Conservation (phyloP, 2,888 invertebrate genomes). For the Tetrapedia diversipes region DNA sequence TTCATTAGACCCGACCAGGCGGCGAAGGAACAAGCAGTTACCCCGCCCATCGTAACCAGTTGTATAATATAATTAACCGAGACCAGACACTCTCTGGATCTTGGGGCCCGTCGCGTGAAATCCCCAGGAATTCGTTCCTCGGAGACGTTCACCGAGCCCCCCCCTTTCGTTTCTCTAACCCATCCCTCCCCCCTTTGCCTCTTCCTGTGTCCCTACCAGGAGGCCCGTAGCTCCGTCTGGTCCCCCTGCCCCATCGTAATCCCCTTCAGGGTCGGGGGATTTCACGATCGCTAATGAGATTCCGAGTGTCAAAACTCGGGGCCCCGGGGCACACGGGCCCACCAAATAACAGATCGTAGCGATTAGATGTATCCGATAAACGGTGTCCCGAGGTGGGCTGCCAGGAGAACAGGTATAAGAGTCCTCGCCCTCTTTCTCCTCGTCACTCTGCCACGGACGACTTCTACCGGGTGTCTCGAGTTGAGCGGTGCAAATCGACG, state of each 20-base stretch:
- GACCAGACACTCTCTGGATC: slow-evolving; percentile 75
- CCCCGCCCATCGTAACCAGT: slow-evolving; percentile 20
- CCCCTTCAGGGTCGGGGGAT: slow-evolving; percentile 61
- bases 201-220: neutral
- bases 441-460: slow-evolving; percentile 20
- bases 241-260: slow-evolving; percentile 35
- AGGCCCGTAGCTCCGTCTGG: too few species aligned
- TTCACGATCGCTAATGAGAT: slow-evolving; percentile 82
- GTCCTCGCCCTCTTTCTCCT: slow-evolving; percentile 9
- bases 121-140: slow-evolving; percentile 46
- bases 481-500: too few species aligned
- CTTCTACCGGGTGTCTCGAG: too few species aligned
- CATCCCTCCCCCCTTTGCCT: too few species aligned
- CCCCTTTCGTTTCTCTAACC: neutral
- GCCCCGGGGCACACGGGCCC: slow-evolving; percentile 51
- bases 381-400: slow-evolving; percentile 53
- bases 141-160: neutral
- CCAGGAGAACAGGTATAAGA: slow-evolving; percentile 48
- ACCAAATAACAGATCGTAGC: slow-evolving; percentile 78
- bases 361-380: slow-evolving; percentile 76
- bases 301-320: slow-evolving; percentile 81
- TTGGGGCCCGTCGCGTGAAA: slow-evolving; percentile 19
- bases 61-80: slow-evolving; percentile 51
- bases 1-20: slow-evolving; percentile 36
- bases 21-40: slow-evolving; percentile 29